A percentile compares a stretch with the other conserved stretches of the same genome.
phyloP scores from a whole-genome alignment of 2,888 invertebrate genomes.

The Drepanosiphum platanoidis region DNA sequence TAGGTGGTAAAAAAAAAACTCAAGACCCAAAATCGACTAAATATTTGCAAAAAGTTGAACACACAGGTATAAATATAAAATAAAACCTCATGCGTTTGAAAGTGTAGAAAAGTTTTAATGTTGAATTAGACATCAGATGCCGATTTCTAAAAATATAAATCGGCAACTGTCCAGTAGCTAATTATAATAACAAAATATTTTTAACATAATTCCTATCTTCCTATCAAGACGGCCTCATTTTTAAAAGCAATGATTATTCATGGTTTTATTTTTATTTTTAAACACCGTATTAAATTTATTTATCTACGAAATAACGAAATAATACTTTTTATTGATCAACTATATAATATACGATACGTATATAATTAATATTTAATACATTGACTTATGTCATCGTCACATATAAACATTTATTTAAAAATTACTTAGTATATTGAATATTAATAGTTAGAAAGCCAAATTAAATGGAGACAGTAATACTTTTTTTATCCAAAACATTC shows the following conservation, averaged over 20 bases:
- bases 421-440: too few species aligned
- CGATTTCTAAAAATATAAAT: slow-evolving; percentile 54
- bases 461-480: too few species aligned
- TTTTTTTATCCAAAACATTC: too few species aligned
- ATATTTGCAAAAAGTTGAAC: slow-evolving; percentile 60
- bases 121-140: slow-evolving; percentile 43
- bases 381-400: too few species aligned
- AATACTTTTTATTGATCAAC: too few species aligned
- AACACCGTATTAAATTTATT: not conserved
- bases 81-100: slow-evolving; percentile 33
- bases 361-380: too few species aligned
- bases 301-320: not conserved
- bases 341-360: too few species aligned
- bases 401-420: too few species aligned
- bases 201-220: slow-evolving; percentile 29
- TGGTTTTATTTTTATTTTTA: not conserved
- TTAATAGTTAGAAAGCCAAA: too few species aligned
- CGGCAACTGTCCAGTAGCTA: slow-evolving; percentile 43
- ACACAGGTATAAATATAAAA: slow-evolving; percentile 46
- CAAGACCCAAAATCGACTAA: slow-evolving; percentile 55
- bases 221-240: slow-evolving; percentile 28
- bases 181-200: slow-evolving; percentile 50
- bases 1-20: slow-evolving; percentile 56
- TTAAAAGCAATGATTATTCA: not conserved
- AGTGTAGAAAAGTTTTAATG: slow-evolving; percentile 32